phyloP scores from a whole-genome alignment of 2,888 invertebrate genomes.

The Folsomia manolachei region DNA sequence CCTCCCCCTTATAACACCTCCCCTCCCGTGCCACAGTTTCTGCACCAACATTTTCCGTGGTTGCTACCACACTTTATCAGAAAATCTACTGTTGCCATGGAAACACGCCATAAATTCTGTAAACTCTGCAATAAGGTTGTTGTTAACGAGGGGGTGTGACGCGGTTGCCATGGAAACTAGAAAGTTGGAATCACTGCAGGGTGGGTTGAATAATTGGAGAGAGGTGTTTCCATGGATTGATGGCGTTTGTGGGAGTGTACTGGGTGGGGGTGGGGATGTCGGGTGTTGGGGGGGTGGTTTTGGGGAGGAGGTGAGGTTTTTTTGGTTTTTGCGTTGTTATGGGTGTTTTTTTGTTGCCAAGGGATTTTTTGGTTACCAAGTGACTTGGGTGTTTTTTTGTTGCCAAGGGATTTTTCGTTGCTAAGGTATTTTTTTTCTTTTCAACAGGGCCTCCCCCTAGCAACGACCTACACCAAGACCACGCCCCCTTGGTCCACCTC shows the following conservation, averaged over 20 bases:
- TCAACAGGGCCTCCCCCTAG: background rate
- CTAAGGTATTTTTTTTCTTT: background rate
- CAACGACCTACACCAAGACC: background rate
- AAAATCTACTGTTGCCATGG: slow-evolving; percentile 25
- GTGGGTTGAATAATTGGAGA: slow-evolving; percentile 34
- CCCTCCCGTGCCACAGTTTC: slow-evolving; percentile 21
- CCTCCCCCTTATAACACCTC: background rate
- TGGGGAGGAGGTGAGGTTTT: background rate
- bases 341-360: background rate
- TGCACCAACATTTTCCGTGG: slow-evolving; percentile 20
- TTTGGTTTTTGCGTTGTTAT: background rate
- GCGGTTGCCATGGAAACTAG: background rate
- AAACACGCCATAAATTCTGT: slow-evolving; percentile 33
- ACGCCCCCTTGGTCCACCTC: background rate
- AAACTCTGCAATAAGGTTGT: slow-evolving; percentile 21
- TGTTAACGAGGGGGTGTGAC: slow-evolving; percentile 17
- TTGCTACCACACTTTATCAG: slow-evolving; percentile 17
- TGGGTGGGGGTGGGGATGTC: background rate
- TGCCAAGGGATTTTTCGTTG: background rate
- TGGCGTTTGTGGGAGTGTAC: background rate
- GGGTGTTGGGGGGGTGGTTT: background rate
- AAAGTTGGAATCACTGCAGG: slow-evolving; percentile 17
- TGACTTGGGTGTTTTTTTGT: background rate
- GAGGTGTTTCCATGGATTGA: slow-evolving; percentile 30
- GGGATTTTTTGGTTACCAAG: background rate